Evolutionary conservation across 1,140 invertebrate genomes (phyloP), one percentile per base, ranked within the genome.

Genomic region (Pogonomyrmex californicus): DNA sequence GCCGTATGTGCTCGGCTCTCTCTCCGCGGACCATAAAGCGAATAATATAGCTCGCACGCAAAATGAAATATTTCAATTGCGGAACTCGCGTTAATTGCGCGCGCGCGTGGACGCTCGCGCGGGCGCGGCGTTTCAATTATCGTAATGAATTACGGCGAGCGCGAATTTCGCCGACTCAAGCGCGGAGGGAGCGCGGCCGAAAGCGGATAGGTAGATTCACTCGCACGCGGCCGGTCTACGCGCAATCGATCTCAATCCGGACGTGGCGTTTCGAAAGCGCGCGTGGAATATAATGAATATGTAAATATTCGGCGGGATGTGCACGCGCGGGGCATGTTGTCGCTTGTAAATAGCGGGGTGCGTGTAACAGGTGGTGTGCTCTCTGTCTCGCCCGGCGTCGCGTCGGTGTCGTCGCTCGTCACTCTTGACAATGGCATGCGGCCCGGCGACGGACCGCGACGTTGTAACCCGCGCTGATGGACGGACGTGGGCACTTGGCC

Each of bases 61-160:
- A 83, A 75, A 75, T 75, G 68, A 73, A 73, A 83, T 83, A 83
- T 73, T 83, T 83, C 79, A 83, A 83, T 83, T 83, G 68, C 54
- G 79, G 41, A 54, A 83, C 79, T 83, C 41, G 68, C 68, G 79
- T 75, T 83, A 83, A 83, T 83, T 83, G 79, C 30, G 66, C 79
- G 66, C 66, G 23, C 38, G 73, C 54, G 58, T 23, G 23, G 23
- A 23, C 73, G 58, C 58, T 47, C 41, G 44, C 62, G 54, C 54
- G 41, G 7, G 17, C 66, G 66, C 68, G 41, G 44, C 79, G 66
- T 49, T 83, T 83, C 44, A 73, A 83, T 83, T 62, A 83, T 60
- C 41, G 68, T 60, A 73, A 83, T 73, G 79, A 83, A 83, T 83
- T 60, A 83, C 54, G 41, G 51, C 36, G 33, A 47, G 30, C 63